Evolutionary conservation across 2,888 invertebrate species (phyloP), one percentile per base, ranked within the genome.

Genomic region (Tridacna crocea): DNA sequence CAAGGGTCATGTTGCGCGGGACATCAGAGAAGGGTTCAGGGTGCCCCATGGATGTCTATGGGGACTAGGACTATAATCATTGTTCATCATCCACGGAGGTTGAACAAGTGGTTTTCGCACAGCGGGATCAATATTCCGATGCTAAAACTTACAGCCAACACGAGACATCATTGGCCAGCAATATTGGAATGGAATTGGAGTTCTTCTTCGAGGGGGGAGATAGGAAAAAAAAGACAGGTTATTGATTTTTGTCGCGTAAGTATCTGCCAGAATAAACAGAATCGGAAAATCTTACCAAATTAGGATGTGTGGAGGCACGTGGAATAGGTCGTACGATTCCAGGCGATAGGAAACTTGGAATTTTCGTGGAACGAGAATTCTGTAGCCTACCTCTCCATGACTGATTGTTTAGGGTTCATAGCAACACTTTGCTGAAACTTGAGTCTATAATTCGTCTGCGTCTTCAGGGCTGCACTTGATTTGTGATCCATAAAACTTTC

Each of bases 241-340:
- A 74, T 74, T 47, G 74, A 74, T 74, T 74, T 73, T 74, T 36
- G 24, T n/a, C 61, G 74, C 61, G 74, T 74, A 74, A 74, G 74
- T 74, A 61, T 74, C 74, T 80, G 77, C 68, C 63, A 46, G 74
- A 74, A 77, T 81, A 81, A 74, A 70, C 77, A 77, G 77, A 77
- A 60, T 61, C 60, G 72, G 73, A 58, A 77, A 81, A 55, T 74
- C 77, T 77, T 81, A 81, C 81, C 81, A 81, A 81, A 81, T 81
- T 77, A 81, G 81, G 77, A 74, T 68, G 81, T 81, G 81, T 81
- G 74, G 74, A 48, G 47, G 73, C 77, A 73, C 72, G 77, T 74
- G 74, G 66, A 46, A 27, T 22, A 26, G 66, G 66, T 27, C 66
- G 17, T 63, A 27, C 15, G 15, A 27, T 26, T 63, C 27, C 63